phyloP scores from a whole-genome alignment of 2,113 vertebrate genomes.

The Etheostoma cragini region DNA sequence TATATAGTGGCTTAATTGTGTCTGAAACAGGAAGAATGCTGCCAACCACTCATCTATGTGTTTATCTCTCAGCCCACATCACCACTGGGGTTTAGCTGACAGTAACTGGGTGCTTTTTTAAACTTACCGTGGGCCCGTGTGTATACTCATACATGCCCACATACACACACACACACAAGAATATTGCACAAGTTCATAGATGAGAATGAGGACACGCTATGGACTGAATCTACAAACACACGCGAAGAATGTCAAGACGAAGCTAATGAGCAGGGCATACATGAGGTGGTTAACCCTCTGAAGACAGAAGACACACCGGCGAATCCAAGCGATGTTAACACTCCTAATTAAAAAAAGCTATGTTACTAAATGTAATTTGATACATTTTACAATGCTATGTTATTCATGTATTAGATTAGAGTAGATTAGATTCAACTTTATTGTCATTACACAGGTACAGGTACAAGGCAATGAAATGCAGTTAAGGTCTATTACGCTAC shows the following conservation, averaged over 20 bases:
- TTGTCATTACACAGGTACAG: no score
- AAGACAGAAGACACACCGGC: no score
- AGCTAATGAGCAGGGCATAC: constrained; percentile 4
- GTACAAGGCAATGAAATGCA: no score
- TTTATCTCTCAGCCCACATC: constrained; percentile 71
- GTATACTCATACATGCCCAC: constrained; percentile 9
- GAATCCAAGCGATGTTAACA: no score
- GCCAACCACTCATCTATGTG: constrained; percentile 59
- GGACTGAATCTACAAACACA: constrained; percentile 4
- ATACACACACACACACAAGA: not conserved
- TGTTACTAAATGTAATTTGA: no score
- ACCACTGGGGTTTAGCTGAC: constrained; percentile 53
- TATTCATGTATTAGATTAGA: no score
- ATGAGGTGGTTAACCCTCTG: not conserved
- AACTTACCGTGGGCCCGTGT: constrained; percentile 31
- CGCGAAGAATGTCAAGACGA: not conserved
- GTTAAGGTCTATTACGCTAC: no score
- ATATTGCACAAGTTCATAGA: constrained; percentile 30
- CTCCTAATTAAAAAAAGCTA: no score
- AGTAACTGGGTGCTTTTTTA: constrained; percentile 67
- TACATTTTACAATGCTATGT: no score
- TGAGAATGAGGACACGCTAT: not conserved
- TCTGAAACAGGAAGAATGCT: constrained; percentile 68
- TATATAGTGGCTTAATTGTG: constrained; percentile 67
- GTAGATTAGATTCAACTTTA: no score